Evolutionary conservation across 2,113 vertebrate genomes (phyloP).

Genomic region (Istiophorus platypterus): DNA sequence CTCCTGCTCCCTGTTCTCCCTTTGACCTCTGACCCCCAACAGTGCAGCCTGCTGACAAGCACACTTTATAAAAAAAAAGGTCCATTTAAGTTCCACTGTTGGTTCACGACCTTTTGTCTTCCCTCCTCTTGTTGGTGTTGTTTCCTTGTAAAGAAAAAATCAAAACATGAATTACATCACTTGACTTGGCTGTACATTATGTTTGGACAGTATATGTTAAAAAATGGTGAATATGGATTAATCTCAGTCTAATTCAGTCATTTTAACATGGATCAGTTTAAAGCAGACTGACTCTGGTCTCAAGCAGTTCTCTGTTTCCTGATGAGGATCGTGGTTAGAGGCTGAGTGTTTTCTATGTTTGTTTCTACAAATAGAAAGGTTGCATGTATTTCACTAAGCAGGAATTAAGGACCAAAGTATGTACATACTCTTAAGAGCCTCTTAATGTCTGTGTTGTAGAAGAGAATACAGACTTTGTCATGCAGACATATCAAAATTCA

Average conservation of each 20-base stretch:
- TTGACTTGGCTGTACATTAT: not conserved
- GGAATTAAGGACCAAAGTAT: too few relatives aligned
- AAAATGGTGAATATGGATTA: not conserved
- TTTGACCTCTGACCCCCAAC: conserved; percentile 58
- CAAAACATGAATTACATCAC: not conserved
- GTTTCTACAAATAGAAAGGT: too few relatives aligned
- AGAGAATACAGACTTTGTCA: too few relatives aligned
- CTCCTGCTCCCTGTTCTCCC: conserved; percentile 63
- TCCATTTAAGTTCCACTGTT: not conserved
- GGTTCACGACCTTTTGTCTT: conserved; percentile 26
- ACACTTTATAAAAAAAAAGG: conserved; percentile 29
- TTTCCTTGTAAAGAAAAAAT: not conserved
- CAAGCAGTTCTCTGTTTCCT: not conserved
- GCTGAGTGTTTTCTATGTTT: too few relatives aligned
- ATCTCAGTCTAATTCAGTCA: not conserved
- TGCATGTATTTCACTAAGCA: too few relatives aligned
- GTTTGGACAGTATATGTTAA: not conserved
- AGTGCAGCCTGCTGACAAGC: conserved; percentile 49
- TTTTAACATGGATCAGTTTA: too few relatives aligned
- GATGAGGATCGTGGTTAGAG: too few relatives aligned
- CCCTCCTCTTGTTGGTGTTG: not conserved
- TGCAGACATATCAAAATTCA: too few relatives aligned
- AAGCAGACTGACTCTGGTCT: not conserved
- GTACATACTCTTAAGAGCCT: too few relatives aligned
- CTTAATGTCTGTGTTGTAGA: too few relatives aligned